phyloP scores from a whole-genome alignment of 2,888 invertebrate species.

The Himalopsyche japonica region DNA sequence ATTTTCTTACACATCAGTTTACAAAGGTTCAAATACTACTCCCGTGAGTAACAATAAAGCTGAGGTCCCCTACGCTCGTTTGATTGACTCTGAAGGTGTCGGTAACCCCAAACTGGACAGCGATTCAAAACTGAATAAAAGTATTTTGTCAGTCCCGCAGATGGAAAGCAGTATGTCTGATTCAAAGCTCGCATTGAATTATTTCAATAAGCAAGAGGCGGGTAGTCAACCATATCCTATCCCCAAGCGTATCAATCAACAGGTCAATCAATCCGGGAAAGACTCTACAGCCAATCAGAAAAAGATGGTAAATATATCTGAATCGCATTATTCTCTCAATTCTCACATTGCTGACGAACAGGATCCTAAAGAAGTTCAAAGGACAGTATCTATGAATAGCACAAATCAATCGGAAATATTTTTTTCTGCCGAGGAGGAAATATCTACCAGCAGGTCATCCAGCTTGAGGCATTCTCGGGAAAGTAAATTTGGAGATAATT shows the following conservation, averaged over 20 bases:
- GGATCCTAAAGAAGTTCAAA: conserved; percentile 68
- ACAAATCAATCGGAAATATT: conserved; percentile 91
- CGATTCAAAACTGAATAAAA: conserved; percentile 69
- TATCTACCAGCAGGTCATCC: conserved; percentile 70
- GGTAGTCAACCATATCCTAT: conserved; percentile 40
- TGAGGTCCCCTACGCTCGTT: conserved; percentile 80
- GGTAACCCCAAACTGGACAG: conserved; percentile 69
- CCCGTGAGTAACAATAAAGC: conserved; percentile 55
- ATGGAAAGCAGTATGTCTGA: conserved; percentile 84
- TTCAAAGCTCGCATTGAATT: conserved; percentile 81
- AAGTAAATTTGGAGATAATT: conserved; percentile 53
- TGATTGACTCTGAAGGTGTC: conserved; percentile 67
- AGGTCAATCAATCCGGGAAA: conserved; percentile 52
- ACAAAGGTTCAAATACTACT: conserved; percentile 53
- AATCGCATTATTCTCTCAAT: conserved; percentile 69
- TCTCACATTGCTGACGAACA: conserved; percentile 64
- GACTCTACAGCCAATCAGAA: conserved; percentile 46
- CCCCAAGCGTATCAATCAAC: conserved; percentile 50
- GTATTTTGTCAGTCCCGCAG: conserved; percentile 59
- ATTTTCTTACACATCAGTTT: conserved; percentile 57
- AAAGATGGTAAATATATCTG: conserved; percentile 63
- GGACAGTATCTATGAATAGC: conserved; percentile 85
- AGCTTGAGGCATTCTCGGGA: conserved; percentile 68
- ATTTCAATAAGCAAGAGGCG: conserved; percentile 62
- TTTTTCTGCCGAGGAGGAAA: conserved; percentile 92